Evolutionary conservation across 2,888 invertebrate genomes (phyloP), one percentile per base, ranked within the genome.

Genomic region (Aphrophora alni): DNA sequence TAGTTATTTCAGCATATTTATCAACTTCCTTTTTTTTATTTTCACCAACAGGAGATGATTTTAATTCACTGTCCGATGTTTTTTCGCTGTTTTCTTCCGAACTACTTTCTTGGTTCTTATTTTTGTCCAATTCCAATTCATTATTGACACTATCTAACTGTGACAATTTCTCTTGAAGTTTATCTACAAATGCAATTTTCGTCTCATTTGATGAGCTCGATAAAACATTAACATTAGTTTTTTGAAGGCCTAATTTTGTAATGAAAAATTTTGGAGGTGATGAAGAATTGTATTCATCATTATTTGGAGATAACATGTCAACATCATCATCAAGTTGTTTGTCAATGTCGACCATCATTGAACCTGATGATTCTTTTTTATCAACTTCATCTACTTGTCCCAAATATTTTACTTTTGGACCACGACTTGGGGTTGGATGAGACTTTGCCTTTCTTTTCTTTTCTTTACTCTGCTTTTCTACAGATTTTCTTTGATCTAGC

Each of bases 111-210:
- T 73, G 69, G 25, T 24, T 59, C 26, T 69, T 73, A 27, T 38
- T 17, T 21, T 51, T 74, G n/a, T n/a, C n/a, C 71, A 38, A 82
- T 78, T 69, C 76, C 69, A 28, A 14, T n/a, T 51, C 68, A 68
- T 78, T 77, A 25, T 69, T 17, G 5, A 26, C 76, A 72, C 75
- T 59, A 1, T 74, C 74, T 26, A 38, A 59, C 25, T 26, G 71
- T 26, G 69, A 38, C 51, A 82, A 70, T 51, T 80, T 82, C 75
- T 77, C 75, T 33, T 81, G 80, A 33, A 79, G 77, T 77, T 77
- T 84, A 77, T 81, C 81, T 59, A 73, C 78, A 38, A 82, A 80
- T 21, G 59, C 74, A 24, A 38, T 25, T 80, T 74, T 80, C 0
- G 59, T 59, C 10, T 59, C 59, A 59, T 59, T 59, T 21, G 59